Evolutionary conservation across 2,888 invertebrate species (phyloP), one percentile per base, ranked within the genome.

Genomic region (Polyommatus iphigenia): DNA sequence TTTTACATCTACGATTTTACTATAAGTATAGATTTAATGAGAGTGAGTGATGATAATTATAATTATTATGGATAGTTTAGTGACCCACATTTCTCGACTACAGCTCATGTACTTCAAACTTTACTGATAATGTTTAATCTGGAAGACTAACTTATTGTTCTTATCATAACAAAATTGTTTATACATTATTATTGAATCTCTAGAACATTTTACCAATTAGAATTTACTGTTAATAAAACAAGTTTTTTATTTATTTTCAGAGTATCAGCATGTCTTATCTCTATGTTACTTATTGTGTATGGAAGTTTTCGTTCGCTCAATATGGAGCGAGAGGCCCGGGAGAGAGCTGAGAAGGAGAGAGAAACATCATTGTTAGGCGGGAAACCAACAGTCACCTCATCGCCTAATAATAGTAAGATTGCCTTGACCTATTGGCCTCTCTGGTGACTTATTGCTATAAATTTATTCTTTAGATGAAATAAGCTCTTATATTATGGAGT

Each of bases 251-350:
- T 71, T 78, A 15, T 4, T 79, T 83, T 0, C 88, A 94, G 99
- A 86, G 98, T 99, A 81, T 99, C 99, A 78, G 99, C 99, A 84
- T 99, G 99, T 94, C 95, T 99, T 84, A 99, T 99, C 92, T 99
- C 99, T 84, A 99, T 99, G 95, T 96, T 99, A 85, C 96, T 99
- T 83, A 99, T 99, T 86, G 99, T 99, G 59, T 99, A 99, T 90
- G 99, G 99, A 85, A 99, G 99, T 90, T 99, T 99, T 94, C 97
- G 99, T 84, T 99, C 99, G 81, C 94, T 99, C 82, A 99, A 99
- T 93, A 98, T 99, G 96, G 99, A 99, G 91, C 97, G 98, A 84
- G 98, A 99, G 90, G 98, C 98, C 75, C 95, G 98, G 81, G 97
- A 98, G 90, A 95, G 97, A 82, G 96, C 96, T 81, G 97, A 97